These are phyloP conservation scores for Folsomia candida DNA, from an alignment of 2,888 invertebrate genomes.

Conservation along the genomic window DNA sequence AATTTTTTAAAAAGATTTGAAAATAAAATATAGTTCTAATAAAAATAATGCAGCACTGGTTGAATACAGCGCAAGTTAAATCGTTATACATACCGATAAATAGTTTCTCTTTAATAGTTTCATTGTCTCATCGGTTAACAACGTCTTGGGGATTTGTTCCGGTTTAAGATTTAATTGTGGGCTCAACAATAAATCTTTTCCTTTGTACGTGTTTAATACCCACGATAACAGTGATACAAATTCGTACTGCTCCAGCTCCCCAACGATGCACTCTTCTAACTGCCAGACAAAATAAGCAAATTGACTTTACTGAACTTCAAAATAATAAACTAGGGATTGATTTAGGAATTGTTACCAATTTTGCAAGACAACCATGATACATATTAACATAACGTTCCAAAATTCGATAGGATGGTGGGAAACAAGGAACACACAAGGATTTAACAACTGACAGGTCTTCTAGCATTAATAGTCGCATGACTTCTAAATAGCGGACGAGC, in stretches of 20 bases:
- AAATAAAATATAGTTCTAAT: slow-evolving; percentile 35
- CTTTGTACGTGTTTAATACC: slow-evolving; percentile 86
- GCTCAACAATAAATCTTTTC: slow-evolving; percentile 82
- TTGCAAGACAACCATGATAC: slow-evolving; percentile 86
- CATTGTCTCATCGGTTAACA: slow-evolving; percentile 72
- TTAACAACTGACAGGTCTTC: slow-evolving; percentile 90
- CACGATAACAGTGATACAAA: slow-evolving; percentile 90
- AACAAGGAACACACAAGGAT: slow-evolving; percentile 85
- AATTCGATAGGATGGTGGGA: slow-evolving; percentile 92
- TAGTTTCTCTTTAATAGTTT: slow-evolving; percentile 79
- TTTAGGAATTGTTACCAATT: slow-evolving; percentile 63
- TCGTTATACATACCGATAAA: slow-evolving; percentile 60
- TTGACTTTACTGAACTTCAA: not conserved
- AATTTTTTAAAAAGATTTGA: not conserved
- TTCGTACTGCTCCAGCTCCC: slow-evolving; percentile 91
- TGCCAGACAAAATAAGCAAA: slow-evolving; percentile 45
- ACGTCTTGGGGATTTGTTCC: slow-evolving; percentile 66
- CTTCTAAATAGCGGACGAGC: slow-evolving; percentile 89
- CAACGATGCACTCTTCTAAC: slow-evolving; percentile 83
- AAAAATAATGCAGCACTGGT: not conserved
- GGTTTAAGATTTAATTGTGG: slow-evolving; percentile 71
- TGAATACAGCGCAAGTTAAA: not conserved
- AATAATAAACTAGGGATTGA: not conserved
- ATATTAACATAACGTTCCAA: slow-evolving; percentile 85
- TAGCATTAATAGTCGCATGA: slow-evolving; percentile 76